Percentiles rank a stretch among this genome's conserved stretches.
Conservation (phyloP, 2,113 vertebrate genomes). For the Callocephalon fimbriatum region DNA sequence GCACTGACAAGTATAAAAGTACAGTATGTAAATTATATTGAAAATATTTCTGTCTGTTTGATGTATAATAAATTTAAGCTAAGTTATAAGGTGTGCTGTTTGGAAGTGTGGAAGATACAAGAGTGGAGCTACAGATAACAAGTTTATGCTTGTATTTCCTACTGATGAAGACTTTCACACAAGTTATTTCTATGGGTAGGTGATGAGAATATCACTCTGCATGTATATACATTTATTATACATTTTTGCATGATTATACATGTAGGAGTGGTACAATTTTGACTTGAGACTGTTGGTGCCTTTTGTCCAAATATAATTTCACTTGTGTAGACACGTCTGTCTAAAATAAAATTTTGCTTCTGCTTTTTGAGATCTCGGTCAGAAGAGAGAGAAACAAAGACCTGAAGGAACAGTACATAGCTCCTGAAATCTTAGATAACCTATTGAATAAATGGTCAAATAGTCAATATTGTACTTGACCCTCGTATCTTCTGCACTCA, state of each 20-base stretch:
- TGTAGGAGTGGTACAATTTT: constrained; percentile 86
- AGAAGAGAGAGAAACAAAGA: constrained; percentile 20
- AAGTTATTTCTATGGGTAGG: constrained; percentile 86
- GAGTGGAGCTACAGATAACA: constrained; percentile 86
- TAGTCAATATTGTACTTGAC: constrained; percentile 88
- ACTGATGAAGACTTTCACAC: constrained; percentile 87
- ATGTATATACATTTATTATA: constrained; percentile 80
- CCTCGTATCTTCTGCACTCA: constrained; percentile 80
- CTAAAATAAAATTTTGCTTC: neutral
- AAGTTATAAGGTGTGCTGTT: constrained; percentile 84
- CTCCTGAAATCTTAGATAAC: constrained; percentile 57
- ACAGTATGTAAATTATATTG: constrained; percentile 60
- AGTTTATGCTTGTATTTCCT: constrained; percentile 85
- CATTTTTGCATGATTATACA: constrained; percentile 83
- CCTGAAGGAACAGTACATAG: neutral
- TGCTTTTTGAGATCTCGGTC: neutral
- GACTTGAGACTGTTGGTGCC: constrained; percentile 76
- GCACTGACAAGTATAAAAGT: constrained; percentile 57
- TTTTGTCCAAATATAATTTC: constrained; percentile 21
- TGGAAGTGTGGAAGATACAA: constrained; percentile 86
- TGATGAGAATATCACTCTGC: constrained; percentile 83
- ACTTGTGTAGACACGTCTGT: neutral
- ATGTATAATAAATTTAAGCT: constrained; percentile 80
- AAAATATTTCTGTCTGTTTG: constrained; percentile 76
- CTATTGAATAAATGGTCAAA: constrained; percentile 62